Conservation (phyloP, 2,797 vertebrate species). For the Paramormyrops hopkinsi region DNA sequence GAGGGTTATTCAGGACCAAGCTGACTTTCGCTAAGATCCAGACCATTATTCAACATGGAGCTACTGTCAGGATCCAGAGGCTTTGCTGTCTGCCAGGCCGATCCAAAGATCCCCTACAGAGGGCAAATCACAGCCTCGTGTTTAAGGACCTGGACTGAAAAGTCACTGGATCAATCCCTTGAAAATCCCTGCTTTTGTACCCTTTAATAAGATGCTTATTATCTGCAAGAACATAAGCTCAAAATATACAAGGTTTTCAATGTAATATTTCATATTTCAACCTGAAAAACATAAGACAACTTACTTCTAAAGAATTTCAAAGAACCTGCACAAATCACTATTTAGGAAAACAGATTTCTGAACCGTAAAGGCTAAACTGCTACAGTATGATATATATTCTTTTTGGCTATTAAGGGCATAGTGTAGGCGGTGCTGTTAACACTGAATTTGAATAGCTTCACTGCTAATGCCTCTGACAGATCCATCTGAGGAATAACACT, state of each 20-base stretch:
- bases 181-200: not conserved
- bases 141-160: not conserved
- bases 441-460: not conserved
- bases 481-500: not conserved
- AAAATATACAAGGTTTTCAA: not conserved
- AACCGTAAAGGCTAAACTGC: not conserved
- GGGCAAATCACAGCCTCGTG: not conserved
- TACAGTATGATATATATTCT: not conserved
- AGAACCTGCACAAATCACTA: not conserved
- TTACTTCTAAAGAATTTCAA: not conserved
- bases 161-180: not conserved
- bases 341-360: not conserved
- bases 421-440: constrained; percentile 13
- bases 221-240: too few relatives aligned
- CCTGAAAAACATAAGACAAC: not conserved
- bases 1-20: not conserved
- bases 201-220: not conserved
- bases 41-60: not conserved
- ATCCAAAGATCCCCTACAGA: not conserved
- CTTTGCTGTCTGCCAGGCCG: not conserved
- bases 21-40: not conserved
- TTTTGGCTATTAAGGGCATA: constrained; percentile 7
- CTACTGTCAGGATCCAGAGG: not conserved
- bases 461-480: not conserved
- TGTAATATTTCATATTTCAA: not conserved